Evolutionary conservation across 2,113 vertebrate genomes (phyloP).

Genomic region (Myrmophylax atrothorax): DNA sequence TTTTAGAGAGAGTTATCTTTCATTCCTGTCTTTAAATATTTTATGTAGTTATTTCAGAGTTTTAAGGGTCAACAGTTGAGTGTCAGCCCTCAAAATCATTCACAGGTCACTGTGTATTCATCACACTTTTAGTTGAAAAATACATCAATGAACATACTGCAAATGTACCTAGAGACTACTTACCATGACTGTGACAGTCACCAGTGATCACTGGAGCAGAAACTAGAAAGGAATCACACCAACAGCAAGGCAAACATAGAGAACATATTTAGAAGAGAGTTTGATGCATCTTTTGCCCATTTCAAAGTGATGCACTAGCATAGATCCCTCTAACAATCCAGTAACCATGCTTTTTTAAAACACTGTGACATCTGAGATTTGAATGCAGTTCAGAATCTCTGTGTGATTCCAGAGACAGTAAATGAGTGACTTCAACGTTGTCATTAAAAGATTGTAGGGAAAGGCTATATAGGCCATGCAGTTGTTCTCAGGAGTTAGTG

Average conservation of each 20-base stretch:
- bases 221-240: neutral
- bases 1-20: neutral
- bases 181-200: neutral
- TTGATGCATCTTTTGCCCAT: neutral
- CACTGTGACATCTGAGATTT: neutral
- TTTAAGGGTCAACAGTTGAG: constrained; percentile 32
- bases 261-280: neutral
- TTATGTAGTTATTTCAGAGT: constrained; percentile 15
- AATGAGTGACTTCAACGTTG: neutral
- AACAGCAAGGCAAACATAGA: neutral
- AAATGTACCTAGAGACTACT: neutral
- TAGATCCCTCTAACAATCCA: neutral
- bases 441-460: neutral
- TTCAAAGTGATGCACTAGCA: neutral
- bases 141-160: neutral
- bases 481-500: neutral
- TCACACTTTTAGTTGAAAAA: constrained; percentile 12
- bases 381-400: neutral
- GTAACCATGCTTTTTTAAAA: neutral
- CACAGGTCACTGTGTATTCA: constrained; percentile 8
- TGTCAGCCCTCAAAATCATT: constrained; percentile 3
- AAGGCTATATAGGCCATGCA: neutral
- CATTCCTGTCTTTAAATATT: constrained; percentile 14
- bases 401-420: neutral
- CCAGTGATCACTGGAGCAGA: neutral